Evolutionary conservation across 2,797 vertebrate species (phyloP).

Genomic region (Oophaga sylvatica): DNA sequence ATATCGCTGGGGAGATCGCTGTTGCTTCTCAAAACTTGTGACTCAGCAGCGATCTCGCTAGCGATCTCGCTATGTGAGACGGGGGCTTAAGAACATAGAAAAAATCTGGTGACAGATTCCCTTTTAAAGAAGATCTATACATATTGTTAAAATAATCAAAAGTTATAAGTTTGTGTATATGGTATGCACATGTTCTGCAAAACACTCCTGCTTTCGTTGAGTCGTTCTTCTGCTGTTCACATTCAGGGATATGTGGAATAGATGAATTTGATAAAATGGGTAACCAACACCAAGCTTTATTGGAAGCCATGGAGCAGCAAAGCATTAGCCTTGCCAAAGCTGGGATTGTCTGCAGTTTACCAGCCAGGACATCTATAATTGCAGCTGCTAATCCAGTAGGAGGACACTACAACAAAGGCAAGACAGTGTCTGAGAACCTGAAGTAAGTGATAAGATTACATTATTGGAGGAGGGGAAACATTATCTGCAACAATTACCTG

Average conservation of each 20-base stretch:
- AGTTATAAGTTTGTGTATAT: neutral
- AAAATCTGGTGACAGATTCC: too few species aligned
- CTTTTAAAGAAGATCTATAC: too few species aligned
- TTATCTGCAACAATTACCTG: neutral
- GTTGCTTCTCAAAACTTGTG: too few species aligned
- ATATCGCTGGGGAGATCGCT: too few species aligned
- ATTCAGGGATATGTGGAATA: slow-evolving; percentile 90
- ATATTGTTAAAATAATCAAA: too few species aligned
- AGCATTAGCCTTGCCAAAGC: slow-evolving; percentile 97
- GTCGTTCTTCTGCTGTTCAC: slow-evolving; percentile 41
- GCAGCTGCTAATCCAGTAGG: slow-evolving; percentile 94
- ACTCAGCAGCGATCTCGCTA: too few species aligned
- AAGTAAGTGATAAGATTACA: slow-evolving; percentile 79
- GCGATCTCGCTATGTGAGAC: too few species aligned
- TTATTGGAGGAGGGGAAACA: neutral
- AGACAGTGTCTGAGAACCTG: slow-evolving; percentile 95
- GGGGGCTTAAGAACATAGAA: too few species aligned
- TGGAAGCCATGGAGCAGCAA: slow-evolving; percentile 99
- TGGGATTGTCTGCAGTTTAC: slow-evolving; percentile 93
- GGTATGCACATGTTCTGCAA: neutral
- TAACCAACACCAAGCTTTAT: slow-evolving; percentile 90
- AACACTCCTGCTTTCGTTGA: neutral
- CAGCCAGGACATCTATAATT: slow-evolving; percentile 91
- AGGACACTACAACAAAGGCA: slow-evolving; percentile 96
- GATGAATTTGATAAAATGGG: slow-evolving; percentile 99